Evolutionary conservation across 2,113 vertebrate genomes (phyloP), one percentile per base, ranked within the genome.

Genomic region (Chrysemys picta): DNA sequence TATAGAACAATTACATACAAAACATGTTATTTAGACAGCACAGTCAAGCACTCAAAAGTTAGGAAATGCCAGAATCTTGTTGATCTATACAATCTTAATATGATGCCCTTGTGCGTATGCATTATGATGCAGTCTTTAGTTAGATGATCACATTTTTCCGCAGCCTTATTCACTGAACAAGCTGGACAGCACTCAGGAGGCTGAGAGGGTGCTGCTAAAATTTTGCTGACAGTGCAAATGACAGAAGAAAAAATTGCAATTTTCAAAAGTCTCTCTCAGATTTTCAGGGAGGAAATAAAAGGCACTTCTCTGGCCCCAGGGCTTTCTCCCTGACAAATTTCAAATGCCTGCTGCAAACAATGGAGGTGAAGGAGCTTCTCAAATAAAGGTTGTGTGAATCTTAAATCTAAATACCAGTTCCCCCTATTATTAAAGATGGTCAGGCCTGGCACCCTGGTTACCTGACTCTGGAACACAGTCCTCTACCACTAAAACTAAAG

Each of bases 131-230:
- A 52, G 93, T 47, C 21, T n/a, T 54, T 57, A 87, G 10, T 9
- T 57, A 79, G 50, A 87, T 35, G 53, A 80, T 8, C 53, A 3
- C 0, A 0, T 27, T 54, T 13, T 22, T 21, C n/a, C 6, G 8
- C 1, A 1, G 31, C 11, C 35, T 89, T 25, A 42, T 80, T 84
- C 0, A 0, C 16, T 13, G 35, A 27, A 7, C n/a, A 82, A 0
- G 7, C 7, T 69, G 35, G 16, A 14, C 13, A 35, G 6, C 62
- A n/a, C 31, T 69, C 31, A 84, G 38, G 42, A 76, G 62, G 79
- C 83, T 92, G 75, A 57, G 42, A 12, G 1, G 0, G 31, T 3
- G 21, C 13, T 84, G 85, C 89, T 0, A 1, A 85, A 54, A 65
- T 35, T 16, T 27, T 52, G 75, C 87, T 88, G 81, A 17, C 62